A percentile compares a stretch with the other conserved stretches of the same genome.
Evolutionary conservation across 2,888 invertebrate species (phyloP).

Genomic region (Diarsia rubi): DNA sequence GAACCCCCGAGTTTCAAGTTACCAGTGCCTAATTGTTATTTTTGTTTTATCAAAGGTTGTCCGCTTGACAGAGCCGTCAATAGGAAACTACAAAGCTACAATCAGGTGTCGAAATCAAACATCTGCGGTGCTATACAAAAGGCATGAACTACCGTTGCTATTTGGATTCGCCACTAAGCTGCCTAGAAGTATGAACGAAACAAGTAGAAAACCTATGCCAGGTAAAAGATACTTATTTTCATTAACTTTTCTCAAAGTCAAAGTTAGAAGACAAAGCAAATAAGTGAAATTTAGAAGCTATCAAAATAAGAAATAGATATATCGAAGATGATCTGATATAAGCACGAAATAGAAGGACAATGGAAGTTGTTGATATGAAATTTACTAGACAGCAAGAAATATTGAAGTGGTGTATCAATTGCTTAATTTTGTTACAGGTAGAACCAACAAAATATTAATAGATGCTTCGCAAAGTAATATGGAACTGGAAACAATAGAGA

Average conservation of each 20-base stretch:
- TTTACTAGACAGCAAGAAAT: not conserved
- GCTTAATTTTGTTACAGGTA: conserved; percentile 62
- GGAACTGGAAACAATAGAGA: conserved; percentile 68
- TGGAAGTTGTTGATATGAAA: not conserved
- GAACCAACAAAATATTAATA: conserved; percentile 72
- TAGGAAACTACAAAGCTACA: conserved; percentile 70
- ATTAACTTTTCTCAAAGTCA: not conserved
- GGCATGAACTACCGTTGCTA: conserved; percentile 72
- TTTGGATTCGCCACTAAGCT: conserved; percentile 79
- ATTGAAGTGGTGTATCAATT: not conserved
- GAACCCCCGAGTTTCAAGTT: not conserved
- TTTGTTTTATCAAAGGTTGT: conserved; percentile 72
- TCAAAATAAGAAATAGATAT: not conserved
- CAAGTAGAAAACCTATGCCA: conserved; percentile 78
- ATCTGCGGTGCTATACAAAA: conserved; percentile 73
- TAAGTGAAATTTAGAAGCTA: not conserved
- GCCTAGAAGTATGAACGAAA: conserved; percentile 79
- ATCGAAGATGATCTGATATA: not conserved
- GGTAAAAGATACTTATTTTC: conserved; percentile 68
- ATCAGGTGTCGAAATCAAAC: conserved; percentile 71
- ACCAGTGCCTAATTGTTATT: not conserved
- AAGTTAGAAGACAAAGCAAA: not conserved
- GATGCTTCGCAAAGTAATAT: conserved; percentile 62
- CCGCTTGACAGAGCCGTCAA: conserved; percentile 65
- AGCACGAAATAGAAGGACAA: not conserved